phyloP scores from a whole-genome alignment of 2,797 vertebrate genomes.

The Prionace glauca region DNA sequence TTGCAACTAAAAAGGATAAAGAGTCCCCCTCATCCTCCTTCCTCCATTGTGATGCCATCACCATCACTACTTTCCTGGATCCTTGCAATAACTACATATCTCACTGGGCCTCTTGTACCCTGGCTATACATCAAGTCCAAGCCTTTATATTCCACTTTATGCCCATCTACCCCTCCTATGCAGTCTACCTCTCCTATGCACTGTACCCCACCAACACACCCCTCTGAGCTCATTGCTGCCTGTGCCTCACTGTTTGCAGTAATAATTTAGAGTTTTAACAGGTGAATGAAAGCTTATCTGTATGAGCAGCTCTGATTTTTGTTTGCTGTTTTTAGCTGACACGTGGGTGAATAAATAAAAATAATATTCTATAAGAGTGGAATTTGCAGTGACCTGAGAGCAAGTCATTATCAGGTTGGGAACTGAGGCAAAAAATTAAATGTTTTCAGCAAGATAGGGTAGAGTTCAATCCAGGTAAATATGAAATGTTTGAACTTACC shows the following conservation, averaged over 20 bases:
- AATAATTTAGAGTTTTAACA: not conserved
- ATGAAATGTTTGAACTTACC: conserved; percentile 55
- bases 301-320: not conserved
- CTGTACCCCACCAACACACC: not conserved
- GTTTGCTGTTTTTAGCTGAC: not conserved
- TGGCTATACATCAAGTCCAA: not conserved
- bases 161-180: not conserved
- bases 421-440: not conserved
- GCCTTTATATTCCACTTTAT: not conserved
- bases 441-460: not conserved
- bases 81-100: not conserved
- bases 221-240: not conserved
- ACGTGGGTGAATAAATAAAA: too few relatives aligned
- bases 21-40: too few relatives aligned
- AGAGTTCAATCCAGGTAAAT: not conserved
- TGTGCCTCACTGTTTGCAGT: not conserved
- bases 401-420: not conserved
- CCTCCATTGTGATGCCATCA: too few relatives aligned
- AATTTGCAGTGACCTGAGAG: not conserved
- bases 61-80: too few relatives aligned
- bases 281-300: too few relatives aligned
- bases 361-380: too few relatives aligned
- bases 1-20: too few relatives aligned
- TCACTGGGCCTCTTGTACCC: not conserved
- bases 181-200: not conserved